Evolutionary conservation across 2,113 vertebrate genomes (phyloP).

Genomic region (Callospermophilus lateralis): DNA sequence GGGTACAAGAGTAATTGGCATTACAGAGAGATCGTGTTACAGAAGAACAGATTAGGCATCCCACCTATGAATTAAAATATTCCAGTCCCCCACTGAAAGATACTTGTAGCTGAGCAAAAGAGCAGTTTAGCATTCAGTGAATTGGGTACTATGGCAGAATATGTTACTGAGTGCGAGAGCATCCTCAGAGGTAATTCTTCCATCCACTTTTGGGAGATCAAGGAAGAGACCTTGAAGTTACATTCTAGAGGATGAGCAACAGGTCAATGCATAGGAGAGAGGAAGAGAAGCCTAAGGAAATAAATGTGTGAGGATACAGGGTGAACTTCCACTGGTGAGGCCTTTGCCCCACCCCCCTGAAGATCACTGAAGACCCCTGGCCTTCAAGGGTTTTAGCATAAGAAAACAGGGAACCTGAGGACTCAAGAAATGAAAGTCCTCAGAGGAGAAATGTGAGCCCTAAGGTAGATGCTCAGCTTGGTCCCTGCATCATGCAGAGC

Average conservation of each 20-base stretch:
- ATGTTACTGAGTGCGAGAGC: not conserved
- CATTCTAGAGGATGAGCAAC: not conserved
- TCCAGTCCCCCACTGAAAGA: not conserved
- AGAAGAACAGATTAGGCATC: not conserved
- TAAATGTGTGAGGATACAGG: not conserved
- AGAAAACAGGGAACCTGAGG: not conserved
- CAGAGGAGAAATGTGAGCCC: conserved; percentile 18
- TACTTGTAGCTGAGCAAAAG: not conserved
- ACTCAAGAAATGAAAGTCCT: conserved; percentile 15
- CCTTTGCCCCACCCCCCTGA: too few species aligned
- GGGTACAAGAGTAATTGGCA: not conserved
- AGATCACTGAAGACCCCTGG: not conserved
- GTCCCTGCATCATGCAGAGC: not conserved
- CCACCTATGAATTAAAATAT: not conserved
- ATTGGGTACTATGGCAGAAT: not conserved
- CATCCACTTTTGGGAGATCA: too few species aligned
- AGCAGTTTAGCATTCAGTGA: not conserved
- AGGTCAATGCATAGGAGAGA: not conserved
- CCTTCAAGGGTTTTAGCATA: not conserved
- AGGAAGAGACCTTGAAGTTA: not conserved
- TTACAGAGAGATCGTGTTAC: not conserved
- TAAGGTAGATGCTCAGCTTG: not conserved
- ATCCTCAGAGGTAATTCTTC: not conserved
- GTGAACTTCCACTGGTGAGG: not conserved
- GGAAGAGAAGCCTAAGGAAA: not conserved